Conservation (phyloP, 2,888 invertebrate genomes). For the Lithophane leautieri region DNA sequence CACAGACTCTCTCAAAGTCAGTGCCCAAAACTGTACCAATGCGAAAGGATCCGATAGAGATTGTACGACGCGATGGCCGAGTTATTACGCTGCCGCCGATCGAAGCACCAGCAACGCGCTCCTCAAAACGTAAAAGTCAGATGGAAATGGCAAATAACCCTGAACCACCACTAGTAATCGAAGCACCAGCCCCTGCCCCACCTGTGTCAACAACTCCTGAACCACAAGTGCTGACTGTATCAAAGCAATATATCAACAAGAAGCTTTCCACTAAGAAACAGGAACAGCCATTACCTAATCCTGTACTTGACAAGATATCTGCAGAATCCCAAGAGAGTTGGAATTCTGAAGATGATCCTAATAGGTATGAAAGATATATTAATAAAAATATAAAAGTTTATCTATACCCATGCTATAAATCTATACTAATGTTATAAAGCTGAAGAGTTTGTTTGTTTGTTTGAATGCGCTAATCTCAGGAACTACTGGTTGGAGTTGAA, state of each 20-base stretch:
- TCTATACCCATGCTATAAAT: too few species aligned
- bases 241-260: constrained; percentile 85
- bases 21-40: constrained; percentile 74
- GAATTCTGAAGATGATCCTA: constrained; percentile 98
- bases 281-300: constrained; percentile 70
- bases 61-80: constrained; percentile 93
- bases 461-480: too few species aligned
- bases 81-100: constrained; percentile 95
- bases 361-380: constrained; percentile 87
- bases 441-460: too few species aligned
- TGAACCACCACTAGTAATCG: constrained; percentile 47
- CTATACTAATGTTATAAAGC: too few species aligned
- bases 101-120: constrained; percentile 95
- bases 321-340: constrained; percentile 92
- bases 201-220: constrained; percentile 75
- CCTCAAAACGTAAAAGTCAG: constrained; percentile 92
- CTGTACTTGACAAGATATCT: constrained; percentile 81
- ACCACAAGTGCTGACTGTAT: constrained; percentile 75
- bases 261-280: constrained; percentile 79
- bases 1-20: constrained; percentile 77
- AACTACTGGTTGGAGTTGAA: too few species aligned
- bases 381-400: neutral
- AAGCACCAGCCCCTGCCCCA: constrained; percentile 63
- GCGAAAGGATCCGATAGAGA: constrained; percentile 92
- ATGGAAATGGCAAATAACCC: constrained; percentile 71